Conservation (phyloP, 2,888 invertebrate species). For the Lepas anatifera region DNA sequence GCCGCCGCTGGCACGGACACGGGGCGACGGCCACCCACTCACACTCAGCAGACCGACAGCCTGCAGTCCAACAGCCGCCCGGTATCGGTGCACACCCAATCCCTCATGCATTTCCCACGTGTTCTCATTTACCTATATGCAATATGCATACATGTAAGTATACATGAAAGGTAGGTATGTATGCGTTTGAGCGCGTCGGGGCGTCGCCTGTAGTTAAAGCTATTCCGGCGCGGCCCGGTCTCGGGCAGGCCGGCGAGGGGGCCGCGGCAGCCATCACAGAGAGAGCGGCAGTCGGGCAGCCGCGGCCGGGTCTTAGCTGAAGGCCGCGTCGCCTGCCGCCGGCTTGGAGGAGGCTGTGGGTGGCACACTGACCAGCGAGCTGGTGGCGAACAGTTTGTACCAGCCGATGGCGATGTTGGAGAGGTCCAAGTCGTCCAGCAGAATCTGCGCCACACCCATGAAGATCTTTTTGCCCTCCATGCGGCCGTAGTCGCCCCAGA, state of each 20-base stretch:
- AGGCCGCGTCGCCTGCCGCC: neutral
- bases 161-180: neutral
- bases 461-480: constrained; percentile 97
- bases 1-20: neutral
- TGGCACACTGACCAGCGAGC: constrained; percentile 72
- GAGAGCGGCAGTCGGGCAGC: too few species aligned
- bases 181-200: neutral
- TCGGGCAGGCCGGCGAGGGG: neutral
- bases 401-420: constrained; percentile 97
- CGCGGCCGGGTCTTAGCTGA: neutral
- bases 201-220: neutral
- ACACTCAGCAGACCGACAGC: neutral
- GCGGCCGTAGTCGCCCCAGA: constrained; percentile 98
- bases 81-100: neutral
- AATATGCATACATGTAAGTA: neutral
- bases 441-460: constrained; percentile 96
- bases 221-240: neutral
- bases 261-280: neutral
- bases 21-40: neutral
- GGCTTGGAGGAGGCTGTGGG: constrained; percentile 11
- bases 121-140: neutral
- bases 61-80: neutral
- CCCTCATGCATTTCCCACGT: neutral
- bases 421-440: constrained; percentile 93
- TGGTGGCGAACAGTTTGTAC: constrained; percentile 98